Conservation (phyloP, 1,140 invertebrate species). For the Tetraneura akinire region DNA sequence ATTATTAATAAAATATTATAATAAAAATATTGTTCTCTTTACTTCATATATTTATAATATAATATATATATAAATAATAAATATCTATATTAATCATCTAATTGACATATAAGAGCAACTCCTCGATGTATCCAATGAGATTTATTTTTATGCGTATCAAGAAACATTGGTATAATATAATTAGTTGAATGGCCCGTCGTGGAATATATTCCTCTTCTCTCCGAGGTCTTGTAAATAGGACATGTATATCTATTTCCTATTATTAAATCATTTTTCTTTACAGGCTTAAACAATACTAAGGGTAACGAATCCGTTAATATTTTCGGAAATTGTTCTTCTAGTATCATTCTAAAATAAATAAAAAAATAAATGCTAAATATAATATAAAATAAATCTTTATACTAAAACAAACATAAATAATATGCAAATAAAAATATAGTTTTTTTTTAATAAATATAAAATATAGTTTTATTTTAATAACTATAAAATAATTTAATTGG, state of each 20-base stretch:
- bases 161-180: slow-evolving; percentile 78
- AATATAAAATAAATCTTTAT: too few species aligned
- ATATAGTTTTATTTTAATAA: too few species aligned
- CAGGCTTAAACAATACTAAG: slow-evolving; percentile 67
- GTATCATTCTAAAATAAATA: slow-evolving; percentile 58
- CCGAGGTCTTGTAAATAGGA: slow-evolving; percentile 86
- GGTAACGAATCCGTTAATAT: slow-evolving; percentile 80
- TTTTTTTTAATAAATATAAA: too few species aligned
- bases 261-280: slow-evolving; percentile 55
- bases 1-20: too few species aligned
- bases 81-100: slow-evolving; percentile 66
- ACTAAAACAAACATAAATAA: too few species aligned
- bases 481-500: too few species aligned
- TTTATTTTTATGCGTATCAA: slow-evolving; percentile 70
- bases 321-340: slow-evolving; percentile 81
- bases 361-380: not conserved
- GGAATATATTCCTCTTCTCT: slow-evolving; percentile 76
- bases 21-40: too few species aligned
- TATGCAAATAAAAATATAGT: too few species aligned
- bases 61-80: too few species aligned
- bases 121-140: slow-evolving; percentile 88
- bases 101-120: slow-evolving; percentile 80
- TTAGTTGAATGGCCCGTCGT: slow-evolving; percentile 92
- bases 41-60: too few species aligned
- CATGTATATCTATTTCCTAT: slow-evolving; percentile 70